Conservation (phyloP, 2,797 vertebrate genomes). For the Selene dorsalis region DNA sequence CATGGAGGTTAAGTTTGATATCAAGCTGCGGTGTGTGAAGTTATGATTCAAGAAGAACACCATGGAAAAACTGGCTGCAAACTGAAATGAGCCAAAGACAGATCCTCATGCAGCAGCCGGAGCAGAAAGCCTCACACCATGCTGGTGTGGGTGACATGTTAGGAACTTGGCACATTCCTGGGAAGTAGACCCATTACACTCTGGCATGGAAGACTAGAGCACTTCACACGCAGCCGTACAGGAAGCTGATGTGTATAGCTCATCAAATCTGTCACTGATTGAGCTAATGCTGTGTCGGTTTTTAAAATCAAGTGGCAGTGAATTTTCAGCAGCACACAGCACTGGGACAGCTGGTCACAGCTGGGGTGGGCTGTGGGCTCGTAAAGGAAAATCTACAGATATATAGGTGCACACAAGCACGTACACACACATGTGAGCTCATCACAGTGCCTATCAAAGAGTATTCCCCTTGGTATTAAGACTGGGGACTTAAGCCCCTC, state of each 20-base stretch:
- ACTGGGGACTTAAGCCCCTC: conserved; percentile 69
- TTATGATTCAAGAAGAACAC: conserved; percentile 52
- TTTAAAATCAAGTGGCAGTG: conserved; percentile 71
- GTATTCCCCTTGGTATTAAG: conserved; percentile 61
- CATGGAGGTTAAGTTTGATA: conserved; percentile 53
- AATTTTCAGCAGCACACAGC: conserved; percentile 58
- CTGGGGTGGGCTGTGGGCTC: conserved; percentile 31
- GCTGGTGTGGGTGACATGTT: conserved; percentile 71
- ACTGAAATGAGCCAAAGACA: conserved; percentile 64
- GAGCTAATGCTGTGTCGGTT: conserved; percentile 56
- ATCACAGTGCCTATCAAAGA: conserved; percentile 68
- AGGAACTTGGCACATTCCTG: conserved; percentile 64
- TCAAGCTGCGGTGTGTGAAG: conserved; percentile 42
- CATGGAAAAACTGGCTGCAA: conserved; percentile 49
- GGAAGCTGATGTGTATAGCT: conserved; percentile 73
- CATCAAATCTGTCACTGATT: conserved; percentile 69
- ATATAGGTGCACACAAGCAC: conserved; percentile 29
- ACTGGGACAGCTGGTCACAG: conserved; percentile 64
- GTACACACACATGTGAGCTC: conserved; percentile 54
- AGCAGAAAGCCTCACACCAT: conserved; percentile 64
- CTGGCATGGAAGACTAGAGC: conserved; percentile 71
- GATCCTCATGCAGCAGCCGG: conserved; percentile 53
- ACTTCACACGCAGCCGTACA: conserved; percentile 74
- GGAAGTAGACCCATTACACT: conserved; percentile 67
- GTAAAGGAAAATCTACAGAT: conserved; percentile 33